phyloP scores from a whole-genome alignment of 2,113 vertebrate genomes.

The Oncorhynchus gorbuscha region DNA sequence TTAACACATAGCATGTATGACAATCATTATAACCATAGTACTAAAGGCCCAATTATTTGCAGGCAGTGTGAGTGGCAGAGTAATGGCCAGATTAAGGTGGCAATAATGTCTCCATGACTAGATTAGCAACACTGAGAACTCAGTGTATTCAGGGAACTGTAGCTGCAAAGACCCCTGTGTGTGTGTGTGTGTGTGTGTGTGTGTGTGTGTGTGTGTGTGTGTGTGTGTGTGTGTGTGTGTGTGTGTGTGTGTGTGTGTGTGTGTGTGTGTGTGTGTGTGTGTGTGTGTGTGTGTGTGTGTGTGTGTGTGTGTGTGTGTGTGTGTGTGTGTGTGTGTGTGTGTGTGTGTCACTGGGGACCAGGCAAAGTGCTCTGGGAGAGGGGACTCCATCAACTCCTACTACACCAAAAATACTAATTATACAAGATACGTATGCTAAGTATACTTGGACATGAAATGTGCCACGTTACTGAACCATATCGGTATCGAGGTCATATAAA shows the following conservation, averaged over 20 bases:
- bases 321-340: conserved; percentile 3
- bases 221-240: neutral
- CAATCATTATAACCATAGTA: neutral
- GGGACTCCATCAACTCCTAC: too few relatives aligned
- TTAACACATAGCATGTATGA: neutral
- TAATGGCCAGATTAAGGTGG: conserved; percentile 56
- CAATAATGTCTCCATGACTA: conserved; percentile 66
- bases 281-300: neutral
- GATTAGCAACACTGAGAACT: conserved; percentile 60
- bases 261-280: neutral
- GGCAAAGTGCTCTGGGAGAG: too few relatives aligned
- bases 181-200: conserved; percentile 1
- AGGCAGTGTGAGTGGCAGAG: conserved; percentile 40
- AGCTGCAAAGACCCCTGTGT: conserved; percentile 32
- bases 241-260: neutral
- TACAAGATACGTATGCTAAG: too few relatives aligned
- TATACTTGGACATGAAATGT: too few relatives aligned
- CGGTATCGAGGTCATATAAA: too few relatives aligned
- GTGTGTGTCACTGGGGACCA: neutral
- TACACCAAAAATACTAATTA: too few relatives aligned
- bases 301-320: neutral
- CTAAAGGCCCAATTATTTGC: neutral
- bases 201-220: neutral
- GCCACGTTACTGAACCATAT: too few relatives aligned
- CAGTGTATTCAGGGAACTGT: conserved; percentile 32